Conservation (phyloP, 2,797 vertebrate genomes). For the Sitta carolinensis region DNA sequence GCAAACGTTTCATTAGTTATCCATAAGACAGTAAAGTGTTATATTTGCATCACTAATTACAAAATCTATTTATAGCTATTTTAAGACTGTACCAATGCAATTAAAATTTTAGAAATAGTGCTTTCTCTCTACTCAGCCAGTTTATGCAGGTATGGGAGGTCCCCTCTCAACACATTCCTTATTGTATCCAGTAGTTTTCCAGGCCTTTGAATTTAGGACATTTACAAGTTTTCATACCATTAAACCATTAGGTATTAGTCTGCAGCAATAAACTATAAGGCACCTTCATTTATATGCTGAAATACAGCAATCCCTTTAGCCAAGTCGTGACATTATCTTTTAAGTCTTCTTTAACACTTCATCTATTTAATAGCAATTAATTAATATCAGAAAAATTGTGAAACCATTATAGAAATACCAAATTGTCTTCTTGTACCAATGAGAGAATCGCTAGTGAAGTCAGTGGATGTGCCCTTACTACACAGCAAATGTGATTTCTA, state of each 20-base stretch:
- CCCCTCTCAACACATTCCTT: neutral
- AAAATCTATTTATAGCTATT: neutral
- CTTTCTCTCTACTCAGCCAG: neutral
- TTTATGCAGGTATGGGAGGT: neutral
- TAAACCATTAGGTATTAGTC: neutral
- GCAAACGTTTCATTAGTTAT: constrained; percentile 9
- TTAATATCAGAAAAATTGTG: neutral
- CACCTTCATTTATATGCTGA: neutral
- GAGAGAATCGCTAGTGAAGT: neutral
- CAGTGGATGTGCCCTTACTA: neutral
- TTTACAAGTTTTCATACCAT: neutral
- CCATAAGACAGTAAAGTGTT: neutral
- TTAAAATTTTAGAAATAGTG: constrained; percentile 26
- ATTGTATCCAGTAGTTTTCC: neutral
- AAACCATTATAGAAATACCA: neutral
- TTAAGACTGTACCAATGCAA: constrained; percentile 2
- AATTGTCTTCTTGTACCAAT: neutral
- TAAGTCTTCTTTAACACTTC: neutral
- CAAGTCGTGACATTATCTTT: neutral
- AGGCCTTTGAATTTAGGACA: constrained; percentile 5
- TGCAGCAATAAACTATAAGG: neutral
- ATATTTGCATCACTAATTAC: neutral
- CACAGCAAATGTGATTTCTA: neutral
- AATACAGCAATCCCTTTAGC: neutral
- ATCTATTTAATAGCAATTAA: neutral